Percentiles rank a stretch among this genome's conserved stretches.
Conservation (phyloP, 2,797 vertebrate species). For the Characodon lateralis region DNA sequence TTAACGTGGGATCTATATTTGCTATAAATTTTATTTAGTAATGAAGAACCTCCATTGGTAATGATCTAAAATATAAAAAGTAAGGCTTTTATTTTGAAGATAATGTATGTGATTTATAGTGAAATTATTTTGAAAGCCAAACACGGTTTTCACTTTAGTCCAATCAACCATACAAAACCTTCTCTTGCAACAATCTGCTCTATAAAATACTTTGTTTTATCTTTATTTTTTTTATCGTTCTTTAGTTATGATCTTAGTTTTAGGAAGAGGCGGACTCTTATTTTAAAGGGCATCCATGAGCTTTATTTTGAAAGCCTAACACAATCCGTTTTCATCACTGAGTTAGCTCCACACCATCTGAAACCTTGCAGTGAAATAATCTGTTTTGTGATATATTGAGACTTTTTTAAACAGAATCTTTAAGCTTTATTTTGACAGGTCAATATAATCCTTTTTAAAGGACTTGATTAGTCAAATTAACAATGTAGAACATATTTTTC, state of each 20-base stretch:
- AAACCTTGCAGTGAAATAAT: not conserved
- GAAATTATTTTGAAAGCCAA: not conserved
- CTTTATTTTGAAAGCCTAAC: not conserved
- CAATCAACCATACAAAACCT: not conserved
- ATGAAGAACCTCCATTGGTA: not conserved
- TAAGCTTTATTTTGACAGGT: not conserved
- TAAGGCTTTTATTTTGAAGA: not conserved
- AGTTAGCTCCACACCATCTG: not conserved
- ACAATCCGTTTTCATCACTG: not conserved
- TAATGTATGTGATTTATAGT: not conserved
- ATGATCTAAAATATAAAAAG: not conserved
- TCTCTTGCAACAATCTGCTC: not conserved
- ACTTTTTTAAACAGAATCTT: not conserved
- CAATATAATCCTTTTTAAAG: not conserved
- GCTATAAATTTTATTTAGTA: not conserved
- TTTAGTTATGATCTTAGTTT: not conserved
- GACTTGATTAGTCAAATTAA: not conserved
- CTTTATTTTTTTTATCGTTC: not conserved
- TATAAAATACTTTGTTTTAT: not conserved
- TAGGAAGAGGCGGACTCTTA: not conserved
- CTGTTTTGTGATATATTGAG: not conserved
- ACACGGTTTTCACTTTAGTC: not conserved
- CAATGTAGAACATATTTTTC: not conserved
- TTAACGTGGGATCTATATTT: not conserved
- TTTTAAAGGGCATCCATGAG: not conserved